Conservation (phyloP, 2,797 vertebrate genomes). For the Chaunax sp. region DNA sequence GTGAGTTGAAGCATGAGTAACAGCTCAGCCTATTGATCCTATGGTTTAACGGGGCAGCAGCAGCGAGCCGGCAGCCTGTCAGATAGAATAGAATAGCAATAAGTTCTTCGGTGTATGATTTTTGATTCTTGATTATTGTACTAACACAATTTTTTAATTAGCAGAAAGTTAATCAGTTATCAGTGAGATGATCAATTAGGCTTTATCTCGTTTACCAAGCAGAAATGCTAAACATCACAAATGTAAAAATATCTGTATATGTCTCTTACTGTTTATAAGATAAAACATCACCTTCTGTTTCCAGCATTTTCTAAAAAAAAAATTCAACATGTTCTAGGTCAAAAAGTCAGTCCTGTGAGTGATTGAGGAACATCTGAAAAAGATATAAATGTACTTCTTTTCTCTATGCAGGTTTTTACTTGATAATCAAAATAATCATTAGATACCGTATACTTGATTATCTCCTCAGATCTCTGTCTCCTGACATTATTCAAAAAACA, state of each 20-base stretch:
- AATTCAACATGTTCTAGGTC: too few relatives aligned
- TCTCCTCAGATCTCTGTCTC: not conserved
- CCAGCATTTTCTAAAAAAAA: too few relatives aligned
- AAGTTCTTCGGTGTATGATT: not conserved
- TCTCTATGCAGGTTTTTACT: too few relatives aligned
- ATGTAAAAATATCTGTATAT: not conserved
- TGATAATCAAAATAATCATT: too few relatives aligned
- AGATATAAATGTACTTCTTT: too few relatives aligned
- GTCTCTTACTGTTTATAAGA: too few relatives aligned
- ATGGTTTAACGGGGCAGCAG: not conserved
- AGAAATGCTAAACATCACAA: not conserved
- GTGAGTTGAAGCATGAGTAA: not conserved
- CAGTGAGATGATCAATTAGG: not conserved
- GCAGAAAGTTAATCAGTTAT: not conserved
- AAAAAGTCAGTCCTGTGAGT: too few relatives aligned
- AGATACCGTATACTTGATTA: not conserved
- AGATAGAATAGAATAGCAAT: not conserved
- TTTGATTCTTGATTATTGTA: not conserved
- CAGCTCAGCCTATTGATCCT: not conserved
- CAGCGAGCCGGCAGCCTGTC: not conserved
- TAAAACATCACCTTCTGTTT: too few relatives aligned
- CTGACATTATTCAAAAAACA: not conserved
- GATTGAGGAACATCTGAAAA: too few relatives aligned
- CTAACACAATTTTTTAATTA: not conserved
- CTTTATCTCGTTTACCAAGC: not conserved